Percentiles rank a stretch among this genome's conserved stretches.
These are phyloP conservation scores for Zygogramma bicolorata DNA, from an alignment of 2,888 invertebrate species.

Conservation along the genomic window DNA sequence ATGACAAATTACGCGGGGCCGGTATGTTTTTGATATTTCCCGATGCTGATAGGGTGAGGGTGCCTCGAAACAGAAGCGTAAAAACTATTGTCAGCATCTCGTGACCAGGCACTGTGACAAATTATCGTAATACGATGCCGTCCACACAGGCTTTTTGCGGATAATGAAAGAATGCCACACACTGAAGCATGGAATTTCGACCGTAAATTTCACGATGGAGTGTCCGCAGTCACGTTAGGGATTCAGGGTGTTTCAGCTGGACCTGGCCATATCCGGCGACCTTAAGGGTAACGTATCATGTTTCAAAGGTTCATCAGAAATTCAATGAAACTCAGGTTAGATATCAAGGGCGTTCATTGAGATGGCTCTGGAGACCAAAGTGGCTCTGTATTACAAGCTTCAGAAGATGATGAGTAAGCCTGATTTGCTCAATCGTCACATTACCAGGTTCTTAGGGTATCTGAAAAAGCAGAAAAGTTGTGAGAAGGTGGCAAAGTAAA, in stretches of 20 bases:
- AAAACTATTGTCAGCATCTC: conserved; percentile 21
- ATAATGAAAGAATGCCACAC: conserved; percentile 10
- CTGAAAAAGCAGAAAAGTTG: no score
- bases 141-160: conserved; percentile 20
- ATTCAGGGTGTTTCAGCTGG: background rate
- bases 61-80: conserved; percentile 13
- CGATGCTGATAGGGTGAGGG: conserved; percentile 9
- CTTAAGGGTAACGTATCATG: no score
- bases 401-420: no score
- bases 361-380: no score
- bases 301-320: no score
- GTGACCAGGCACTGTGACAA: conserved; percentile 24
- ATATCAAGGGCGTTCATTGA: no score
- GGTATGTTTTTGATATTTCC: conserved; percentile 31
- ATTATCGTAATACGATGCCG: conserved; percentile 22
- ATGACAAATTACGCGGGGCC: conserved; percentile 46
- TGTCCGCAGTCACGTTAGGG: background rate
- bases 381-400: no score
- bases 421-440: no score
- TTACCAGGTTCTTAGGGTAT: no score
- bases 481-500: no score
- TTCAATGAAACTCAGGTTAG: no score
- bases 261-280: no score
- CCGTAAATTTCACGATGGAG: background rate
- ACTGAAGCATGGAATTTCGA: background rate